Base-by-base conservation (phyloP, 1,140 invertebrate species). In the Antheraea mylitta region DNA sequence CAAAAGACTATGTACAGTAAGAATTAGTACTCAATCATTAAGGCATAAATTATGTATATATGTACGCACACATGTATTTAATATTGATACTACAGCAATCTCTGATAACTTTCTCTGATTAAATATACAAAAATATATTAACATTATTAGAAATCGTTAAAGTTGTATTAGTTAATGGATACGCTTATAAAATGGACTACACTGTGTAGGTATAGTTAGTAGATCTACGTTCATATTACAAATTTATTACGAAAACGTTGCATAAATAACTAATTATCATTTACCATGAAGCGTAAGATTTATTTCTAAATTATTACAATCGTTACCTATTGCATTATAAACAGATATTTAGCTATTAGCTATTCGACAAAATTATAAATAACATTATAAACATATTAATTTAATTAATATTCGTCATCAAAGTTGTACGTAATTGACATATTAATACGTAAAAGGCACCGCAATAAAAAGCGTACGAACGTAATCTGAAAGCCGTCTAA, bases 171-270 rank as follows among this genome's bases (percentile, higher is more conserved):
- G 45, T 53, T 53, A 53, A 13, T 13, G 6, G 45, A 16, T 1
- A 53, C 45, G 45, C 45, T 53, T 53, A 53, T 53, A 53, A 53
- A 53, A 53, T 53, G 16, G 11, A 10, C 45, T 2, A 16, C 13
- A 53, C 9, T 13, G 16, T n/a, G 16, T 53, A 53, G 45, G 16
- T 53, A 53, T 16, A 16, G 45, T 13, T 53, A 53, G 45, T 16
- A 16, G 2, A 16, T n/a, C 1, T 10, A n/a, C 38, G 45, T 53
- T 13, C 13, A 53, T 61, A 22, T 61, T 11, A 61, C 11, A 22
- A 61, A 61, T 61, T 61, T 18, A 61, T 61, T 61, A 36, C 19
- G 59, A 36, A 61, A 61, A 36, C 18, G 18, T 19, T 61, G 59
- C 30, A 61, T 36, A 61, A 61, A 19, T 36, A 61, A 61, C 7